Evolutionary conservation across 2,888 invertebrate genomes (phyloP).

Genomic region (Cephus sareptanus): DNA sequence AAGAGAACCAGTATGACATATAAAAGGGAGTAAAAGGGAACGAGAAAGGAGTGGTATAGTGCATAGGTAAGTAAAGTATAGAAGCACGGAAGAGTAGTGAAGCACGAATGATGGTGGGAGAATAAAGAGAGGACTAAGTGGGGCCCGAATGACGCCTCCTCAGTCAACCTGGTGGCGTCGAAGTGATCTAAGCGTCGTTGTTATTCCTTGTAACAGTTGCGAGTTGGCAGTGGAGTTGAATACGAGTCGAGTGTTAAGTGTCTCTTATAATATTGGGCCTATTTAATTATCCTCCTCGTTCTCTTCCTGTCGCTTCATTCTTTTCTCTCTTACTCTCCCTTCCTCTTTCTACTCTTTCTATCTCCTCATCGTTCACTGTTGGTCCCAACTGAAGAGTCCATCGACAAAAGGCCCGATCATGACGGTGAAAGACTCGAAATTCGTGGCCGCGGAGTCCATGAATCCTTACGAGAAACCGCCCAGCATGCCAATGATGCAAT

Average conservation of each 20-base stretch:
- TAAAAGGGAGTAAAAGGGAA: background rate
- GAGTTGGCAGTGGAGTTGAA: background rate
- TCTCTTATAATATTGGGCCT: background rate
- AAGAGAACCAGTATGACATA: too few relatives aligned
- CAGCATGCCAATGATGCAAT: constrained; percentile 52
- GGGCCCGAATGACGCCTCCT: constrained; percentile 40
- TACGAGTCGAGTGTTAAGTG: background rate
- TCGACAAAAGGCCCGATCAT: constrained; percentile 45
- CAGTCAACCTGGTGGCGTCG: constrained; percentile 58
- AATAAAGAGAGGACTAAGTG: constrained; percentile 30
- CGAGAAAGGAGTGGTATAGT: background rate
- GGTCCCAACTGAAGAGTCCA: background rate
- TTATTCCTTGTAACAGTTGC: background rate
- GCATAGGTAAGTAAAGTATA: background rate
- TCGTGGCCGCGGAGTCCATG: constrained; percentile 65
- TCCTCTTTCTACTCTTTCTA: background rate
- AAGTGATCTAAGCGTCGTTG: constrained; percentile 31
- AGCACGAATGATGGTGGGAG: background rate
- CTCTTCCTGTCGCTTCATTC: background rate
- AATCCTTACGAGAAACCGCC: constrained; percentile 69
- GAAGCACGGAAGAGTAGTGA: background rate
- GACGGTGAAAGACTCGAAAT: constrained; percentile 67
- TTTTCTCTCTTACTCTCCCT: background rate
- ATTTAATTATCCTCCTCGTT: background rate
- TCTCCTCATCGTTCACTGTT: background rate